These are phyloP conservation scores for Limonius californicus DNA, from an alignment of 1,140 invertebrate species.

Conservation along the genomic window DNA sequence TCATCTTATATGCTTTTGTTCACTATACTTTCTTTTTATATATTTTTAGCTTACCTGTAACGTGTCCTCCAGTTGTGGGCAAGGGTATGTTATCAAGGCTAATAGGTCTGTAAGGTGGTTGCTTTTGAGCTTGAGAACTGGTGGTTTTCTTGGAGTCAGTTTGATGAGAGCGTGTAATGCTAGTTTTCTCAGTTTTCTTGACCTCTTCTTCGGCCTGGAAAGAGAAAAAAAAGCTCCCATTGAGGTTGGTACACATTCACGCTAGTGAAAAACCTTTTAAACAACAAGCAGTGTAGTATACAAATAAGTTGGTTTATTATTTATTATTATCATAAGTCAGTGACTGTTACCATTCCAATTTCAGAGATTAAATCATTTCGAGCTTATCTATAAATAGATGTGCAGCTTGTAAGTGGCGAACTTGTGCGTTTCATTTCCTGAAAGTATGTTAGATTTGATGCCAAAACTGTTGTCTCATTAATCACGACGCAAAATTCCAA, in stretches of 20 bases:
- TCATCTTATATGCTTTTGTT: too few relatives aligned
- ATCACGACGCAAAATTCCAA: too few relatives aligned
- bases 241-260: too few relatives aligned
- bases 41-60: slow-evolving; percentile 57
- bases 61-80: slow-evolving; percentile 66
- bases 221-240: background rate
- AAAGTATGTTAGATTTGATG: too few relatives aligned
- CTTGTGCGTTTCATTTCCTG: background rate
- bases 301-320: too few relatives aligned
- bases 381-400: background rate
- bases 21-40: too few relatives aligned
- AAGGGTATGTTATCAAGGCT: slow-evolving; percentile 70
- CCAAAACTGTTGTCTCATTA: too few relatives aligned
- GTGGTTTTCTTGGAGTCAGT: slow-evolving; percentile 32
- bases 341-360: too few relatives aligned
- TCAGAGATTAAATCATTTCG: background rate
- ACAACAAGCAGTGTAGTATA: too few relatives aligned
- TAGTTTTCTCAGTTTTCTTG: slow-evolving; percentile 42
- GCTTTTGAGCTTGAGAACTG: slow-evolving; percentile 41
- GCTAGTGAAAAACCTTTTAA: too few relatives aligned
- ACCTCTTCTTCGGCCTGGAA: slow-evolving; percentile 43
- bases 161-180: slow-evolving; percentile 32
- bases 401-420: background rate
- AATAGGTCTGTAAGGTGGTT: slow-evolving; percentile 56
- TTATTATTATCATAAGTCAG: too few relatives aligned